These are phyloP conservation scores for Sebastes taczanowskii DNA, from an alignment of 2,797 vertebrate species.

Conservation along the genomic window DNA sequence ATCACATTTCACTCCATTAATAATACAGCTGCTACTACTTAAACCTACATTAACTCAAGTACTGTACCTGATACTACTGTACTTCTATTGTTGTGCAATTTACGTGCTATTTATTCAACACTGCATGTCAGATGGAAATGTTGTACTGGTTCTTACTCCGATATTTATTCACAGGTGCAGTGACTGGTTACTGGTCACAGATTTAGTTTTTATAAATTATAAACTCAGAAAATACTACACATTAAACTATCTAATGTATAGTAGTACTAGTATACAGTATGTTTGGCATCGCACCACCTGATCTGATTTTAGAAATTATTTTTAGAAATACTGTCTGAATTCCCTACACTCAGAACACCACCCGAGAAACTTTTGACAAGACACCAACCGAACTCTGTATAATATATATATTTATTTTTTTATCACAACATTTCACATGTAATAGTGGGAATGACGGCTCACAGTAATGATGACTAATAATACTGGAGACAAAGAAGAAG, in stretches of 20 bases:
- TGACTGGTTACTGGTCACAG: background rate
- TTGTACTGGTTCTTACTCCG: background rate
- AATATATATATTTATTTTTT: background rate
- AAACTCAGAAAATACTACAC: background rate
- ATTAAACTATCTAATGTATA: background rate
- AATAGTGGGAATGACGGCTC: too few relatives aligned
- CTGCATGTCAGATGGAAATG: background rate
- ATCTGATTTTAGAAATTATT: too few relatives aligned
- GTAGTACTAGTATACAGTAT: background rate
- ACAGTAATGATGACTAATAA: too few relatives aligned
- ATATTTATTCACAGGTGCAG: background rate
- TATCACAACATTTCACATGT: background rate
- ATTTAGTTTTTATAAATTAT: background rate
- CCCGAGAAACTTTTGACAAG: background rate
- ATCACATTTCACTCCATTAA: background rate
- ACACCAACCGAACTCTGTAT: background rate
- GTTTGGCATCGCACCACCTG: background rate
- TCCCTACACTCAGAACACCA: background rate
- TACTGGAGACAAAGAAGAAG: too few relatives aligned
- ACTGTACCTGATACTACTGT: background rate
- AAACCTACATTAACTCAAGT: background rate
- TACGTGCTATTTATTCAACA: too few relatives aligned
- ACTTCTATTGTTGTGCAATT: background rate
- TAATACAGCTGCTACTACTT: background rate
- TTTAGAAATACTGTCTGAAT: background rate